phyloP scores from a whole-genome alignment of 53 echinoderm and acorn worm genomes.

The Holothuria leucospilota region DNA sequence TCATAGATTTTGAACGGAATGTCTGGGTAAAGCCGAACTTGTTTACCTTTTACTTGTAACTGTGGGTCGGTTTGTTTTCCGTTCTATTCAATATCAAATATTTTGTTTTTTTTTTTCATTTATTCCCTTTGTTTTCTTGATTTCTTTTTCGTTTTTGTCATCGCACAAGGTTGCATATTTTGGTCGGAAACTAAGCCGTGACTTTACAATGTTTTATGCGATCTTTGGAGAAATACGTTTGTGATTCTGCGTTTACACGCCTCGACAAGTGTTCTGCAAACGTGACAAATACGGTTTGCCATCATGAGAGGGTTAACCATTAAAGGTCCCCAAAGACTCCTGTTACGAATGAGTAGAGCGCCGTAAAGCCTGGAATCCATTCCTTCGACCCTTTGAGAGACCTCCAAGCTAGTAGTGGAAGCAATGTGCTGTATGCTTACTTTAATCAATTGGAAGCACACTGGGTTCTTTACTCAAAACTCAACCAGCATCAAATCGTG shows the following conservation, averaged over 20 bases:
- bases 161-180: neutral
- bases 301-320: constrained; percentile 29
- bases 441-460: too few species aligned
- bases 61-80: too few species aligned
- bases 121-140: neutral
- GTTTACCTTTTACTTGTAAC: too few species aligned
- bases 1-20: too few species aligned
- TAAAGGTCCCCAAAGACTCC: constrained; percentile 29
- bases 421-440: neutral
- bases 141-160: neutral
- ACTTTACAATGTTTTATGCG: neutral
- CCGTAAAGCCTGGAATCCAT: constrained; percentile 34
- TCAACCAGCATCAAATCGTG: too few species aligned
- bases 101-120: neutral
- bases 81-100: neutral
- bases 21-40: too few species aligned
- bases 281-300: constrained; percentile 25
- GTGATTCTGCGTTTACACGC: constrained; percentile 7
- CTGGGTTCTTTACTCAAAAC: too few species aligned
- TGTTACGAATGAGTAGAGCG: constrained; percentile 2
- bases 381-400: neutral
- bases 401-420: neutral
- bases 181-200: too few species aligned
- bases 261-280: constrained; percentile 29
- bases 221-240: constrained; percentile 14